Evolutionary conservation across 2,113 vertebrate genomes (phyloP).

Genomic region (Hippocampus comes): DNA sequence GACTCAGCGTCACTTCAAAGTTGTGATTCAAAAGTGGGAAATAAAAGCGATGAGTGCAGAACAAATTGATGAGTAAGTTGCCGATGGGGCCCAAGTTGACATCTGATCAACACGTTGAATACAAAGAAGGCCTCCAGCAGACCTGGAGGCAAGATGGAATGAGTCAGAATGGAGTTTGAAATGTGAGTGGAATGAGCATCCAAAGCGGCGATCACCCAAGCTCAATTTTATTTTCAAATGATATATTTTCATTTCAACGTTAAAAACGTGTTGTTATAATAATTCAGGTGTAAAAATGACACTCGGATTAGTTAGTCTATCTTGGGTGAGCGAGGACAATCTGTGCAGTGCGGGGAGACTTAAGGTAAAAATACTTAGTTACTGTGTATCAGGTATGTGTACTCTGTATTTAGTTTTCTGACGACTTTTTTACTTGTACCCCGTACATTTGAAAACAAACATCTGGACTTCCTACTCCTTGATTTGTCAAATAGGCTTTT

Average conservation of each 20-base stretch:
- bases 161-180: constrained; percentile 6
- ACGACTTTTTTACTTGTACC: neutral
- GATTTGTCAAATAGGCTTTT: too few species aligned
- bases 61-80: constrained; percentile 20
- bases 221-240: neutral
- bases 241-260: neutral
- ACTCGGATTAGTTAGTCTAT: neutral
- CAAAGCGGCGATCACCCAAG: neutral
- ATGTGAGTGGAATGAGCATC: neutral
- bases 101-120: constrained; percentile 21
- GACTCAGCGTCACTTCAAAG: neutral
- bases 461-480: neutral
- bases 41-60: constrained; percentile 12
- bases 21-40: constrained; percentile 21
- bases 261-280: neutral
- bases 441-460: neutral
- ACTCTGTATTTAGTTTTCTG: neutral
- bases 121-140: constrained; percentile 8
- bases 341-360: too few species aligned
- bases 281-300: neutral
- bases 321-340: neutral
- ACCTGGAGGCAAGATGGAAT: neutral
- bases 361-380: too few species aligned
- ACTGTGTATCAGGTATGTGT: too few species aligned
- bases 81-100: neutral